Evolutionary conservation across 37 sponge, comb jelly and placozoan genomes (phyloP).

Genomic region (Aphrocallistes beatrix): DNA sequence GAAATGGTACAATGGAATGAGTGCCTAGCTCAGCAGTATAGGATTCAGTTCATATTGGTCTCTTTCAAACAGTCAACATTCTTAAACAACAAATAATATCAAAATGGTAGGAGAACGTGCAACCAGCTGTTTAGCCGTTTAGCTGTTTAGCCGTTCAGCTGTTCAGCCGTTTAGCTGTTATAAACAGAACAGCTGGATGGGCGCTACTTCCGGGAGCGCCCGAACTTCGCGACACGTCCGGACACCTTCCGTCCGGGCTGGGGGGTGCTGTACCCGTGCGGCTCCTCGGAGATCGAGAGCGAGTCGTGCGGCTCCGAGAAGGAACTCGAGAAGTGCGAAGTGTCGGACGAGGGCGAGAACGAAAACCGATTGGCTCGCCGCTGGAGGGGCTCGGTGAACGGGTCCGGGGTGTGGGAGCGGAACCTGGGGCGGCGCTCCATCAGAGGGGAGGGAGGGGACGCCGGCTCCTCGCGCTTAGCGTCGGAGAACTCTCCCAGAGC

Average conservation of each 20-base stretch:
- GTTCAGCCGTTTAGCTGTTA: too few species aligned
- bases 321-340: background rate
- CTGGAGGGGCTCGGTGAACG: background rate
- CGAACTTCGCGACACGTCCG: background rate
- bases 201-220: too few species aligned
- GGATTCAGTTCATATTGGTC: too few species aligned
- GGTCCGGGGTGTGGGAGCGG: constrained; percentile 5
- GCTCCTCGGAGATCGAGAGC: too few species aligned
- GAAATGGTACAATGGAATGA: too few species aligned
- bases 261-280: background rate
- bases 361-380: background rate
- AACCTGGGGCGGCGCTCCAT: background rate
- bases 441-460: background rate
- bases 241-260: background rate
- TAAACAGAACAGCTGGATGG: too few species aligned
- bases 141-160: too few species aligned
- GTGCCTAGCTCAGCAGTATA: too few species aligned
- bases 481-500: background rate
- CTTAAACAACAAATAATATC: too few species aligned
- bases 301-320: background rate
- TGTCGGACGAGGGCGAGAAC: background rate
- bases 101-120: too few species aligned
- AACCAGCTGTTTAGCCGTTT: too few species aligned
- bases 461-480: background rate
- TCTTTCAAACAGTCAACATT: too few species aligned